Evolutionary conservation across 2,888 invertebrate species (phyloP).

Genomic region (Dolichopus griseipennis): DNA sequence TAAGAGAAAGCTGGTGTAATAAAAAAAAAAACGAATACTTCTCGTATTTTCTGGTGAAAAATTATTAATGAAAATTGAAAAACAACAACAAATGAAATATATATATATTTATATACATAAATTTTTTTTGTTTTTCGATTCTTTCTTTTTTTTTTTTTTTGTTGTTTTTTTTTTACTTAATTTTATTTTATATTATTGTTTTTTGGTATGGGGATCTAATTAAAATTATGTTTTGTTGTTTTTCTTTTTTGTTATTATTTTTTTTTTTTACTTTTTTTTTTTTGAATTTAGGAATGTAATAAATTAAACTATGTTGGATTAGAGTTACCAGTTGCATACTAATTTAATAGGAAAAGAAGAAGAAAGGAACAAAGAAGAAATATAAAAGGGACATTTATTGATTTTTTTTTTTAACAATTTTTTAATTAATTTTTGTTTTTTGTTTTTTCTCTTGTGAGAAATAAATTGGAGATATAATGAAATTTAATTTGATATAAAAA

Average conservation of each 20-base stretch:
- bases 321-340: slow-evolving; percentile 1
- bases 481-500: too few species aligned
- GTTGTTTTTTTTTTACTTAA: neutral
- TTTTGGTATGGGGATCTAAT: neutral
- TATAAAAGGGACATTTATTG: slow-evolving; percentile 7
- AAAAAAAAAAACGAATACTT: too few species aligned
- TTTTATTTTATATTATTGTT: neutral
- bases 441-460: neutral
- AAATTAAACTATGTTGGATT: neutral
- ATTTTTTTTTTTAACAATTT: neutral
- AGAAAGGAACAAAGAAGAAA: neutral
- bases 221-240: slow-evolving; percentile 8
- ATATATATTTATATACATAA: neutral
- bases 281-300: slow-evolving; percentile 3
- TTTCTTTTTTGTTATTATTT: neutral
- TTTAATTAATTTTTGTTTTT: neutral
- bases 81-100: neutral
- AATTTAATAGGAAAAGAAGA: neutral
- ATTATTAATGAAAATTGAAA: neutral
- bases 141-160: neutral
- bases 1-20: too few species aligned
- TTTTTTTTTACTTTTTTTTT: neutral
- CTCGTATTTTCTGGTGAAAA: too few species aligned
- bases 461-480: neutral
- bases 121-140: neutral